phyloP scores from a whole-genome alignment of 1,140 invertebrate species.

The Atta texana region DNA sequence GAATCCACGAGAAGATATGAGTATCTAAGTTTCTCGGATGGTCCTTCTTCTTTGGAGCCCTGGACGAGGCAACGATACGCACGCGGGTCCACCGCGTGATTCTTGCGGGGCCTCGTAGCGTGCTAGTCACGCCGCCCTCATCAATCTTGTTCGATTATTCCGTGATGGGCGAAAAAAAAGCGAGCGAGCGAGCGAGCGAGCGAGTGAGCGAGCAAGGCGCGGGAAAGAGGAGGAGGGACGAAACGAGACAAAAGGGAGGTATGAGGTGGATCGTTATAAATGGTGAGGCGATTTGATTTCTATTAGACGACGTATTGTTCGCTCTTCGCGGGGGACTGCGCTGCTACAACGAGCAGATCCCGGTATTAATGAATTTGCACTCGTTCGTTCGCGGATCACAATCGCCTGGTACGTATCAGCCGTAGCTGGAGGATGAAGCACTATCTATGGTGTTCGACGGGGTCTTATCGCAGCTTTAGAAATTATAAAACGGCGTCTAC shows the following conservation, averaged over 20 bases:
- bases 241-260: slow-evolving; percentile 68
- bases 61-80: slow-evolving; percentile 43
- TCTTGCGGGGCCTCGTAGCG: slow-evolving; percentile 53
- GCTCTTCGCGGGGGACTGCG: slow-evolving; percentile 69
- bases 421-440: background rate
- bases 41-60: background rate
- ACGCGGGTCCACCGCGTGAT: slow-evolving; percentile 63
- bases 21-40: slow-evolving; percentile 5
- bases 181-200: slow-evolving; percentile 62
- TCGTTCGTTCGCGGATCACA: slow-evolving; percentile 31
- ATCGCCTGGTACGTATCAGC: slow-evolving; percentile 1
- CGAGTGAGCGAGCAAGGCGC: slow-evolving; percentile 55
- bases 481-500: background rate
- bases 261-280: slow-evolving; percentile 80
- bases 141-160: slow-evolving; percentile 87
- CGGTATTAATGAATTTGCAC: slow-evolving; percentile 71
- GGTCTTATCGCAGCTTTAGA: slow-evolving; percentile 3
- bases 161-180: slow-evolving; percentile 84
- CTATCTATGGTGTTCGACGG: slow-evolving; percentile 21
- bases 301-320: slow-evolving; percentile 84
- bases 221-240: slow-evolving; percentile 43
- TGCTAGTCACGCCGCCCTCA: slow-evolving; percentile 85
- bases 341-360: slow-evolving; percentile 30
- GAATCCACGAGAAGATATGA: slow-evolving; percentile 4
- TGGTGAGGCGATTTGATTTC: slow-evolving; percentile 84